Percentiles rank a stretch among this genome's conserved stretches.
phyloP scores from a whole-genome alignment of 1,140 invertebrate genomes.

The Drosophila orosa region DNA sequence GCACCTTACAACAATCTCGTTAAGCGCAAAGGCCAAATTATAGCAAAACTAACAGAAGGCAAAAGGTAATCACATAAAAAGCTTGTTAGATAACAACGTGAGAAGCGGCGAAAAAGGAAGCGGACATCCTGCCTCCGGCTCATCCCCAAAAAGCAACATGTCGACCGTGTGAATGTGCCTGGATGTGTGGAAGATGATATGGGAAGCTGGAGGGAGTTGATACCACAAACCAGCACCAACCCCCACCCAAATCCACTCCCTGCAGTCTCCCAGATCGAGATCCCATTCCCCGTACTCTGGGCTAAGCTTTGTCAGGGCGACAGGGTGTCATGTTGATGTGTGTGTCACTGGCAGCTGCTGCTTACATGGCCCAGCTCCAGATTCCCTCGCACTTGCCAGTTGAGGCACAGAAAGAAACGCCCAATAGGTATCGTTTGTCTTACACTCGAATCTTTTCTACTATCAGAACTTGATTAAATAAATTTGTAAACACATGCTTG shows the following conservation, averaged over 20 bases:
- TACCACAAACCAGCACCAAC: too few relatives aligned
- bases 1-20: conserved; percentile 75
- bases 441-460: not conserved
- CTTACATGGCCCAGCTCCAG: conserved; percentile 34
- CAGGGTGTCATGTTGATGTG: conserved; percentile 77
- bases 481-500: too few relatives aligned
- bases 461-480: not conserved
- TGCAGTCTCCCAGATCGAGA: conserved; percentile 1
- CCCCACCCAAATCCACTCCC: too few relatives aligned
- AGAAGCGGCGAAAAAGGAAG: conserved; percentile 46
- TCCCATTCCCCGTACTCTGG: conserved; percentile 24
- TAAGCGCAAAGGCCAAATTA: conserved; percentile 81
- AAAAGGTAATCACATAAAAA: conserved; percentile 81
- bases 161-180: conserved; percentile 65
- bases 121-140: conserved; percentile 56
- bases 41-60: conserved; percentile 80
- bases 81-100: conserved; percentile 77
- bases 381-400: conserved; percentile 35
- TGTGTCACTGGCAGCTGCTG: conserved; percentile 76
- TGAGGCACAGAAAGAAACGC: conserved; percentile 19
- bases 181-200: conserved; percentile 33
- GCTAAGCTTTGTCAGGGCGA: conserved; percentile 77
- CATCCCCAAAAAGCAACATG: conserved; percentile 60
- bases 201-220: too few relatives aligned
- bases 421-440: not conserved